Evolutionary conservation across 1,140 invertebrate genomes (phyloP), one percentile per base, ranked within the genome.

Genomic region (Drosophila neocordata): DNA sequence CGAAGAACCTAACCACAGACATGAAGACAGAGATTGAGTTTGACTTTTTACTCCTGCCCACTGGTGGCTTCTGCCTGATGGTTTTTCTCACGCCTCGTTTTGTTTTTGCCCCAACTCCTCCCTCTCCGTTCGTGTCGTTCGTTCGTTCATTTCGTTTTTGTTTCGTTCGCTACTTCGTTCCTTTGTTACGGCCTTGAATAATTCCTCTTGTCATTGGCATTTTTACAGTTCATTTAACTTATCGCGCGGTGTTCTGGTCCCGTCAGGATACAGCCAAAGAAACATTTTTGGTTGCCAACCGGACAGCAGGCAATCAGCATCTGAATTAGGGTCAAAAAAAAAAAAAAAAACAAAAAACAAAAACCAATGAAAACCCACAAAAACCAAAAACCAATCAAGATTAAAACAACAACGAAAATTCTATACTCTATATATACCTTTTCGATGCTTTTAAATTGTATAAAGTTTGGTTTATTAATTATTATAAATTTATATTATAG

Each of bases 141-240:
- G 18, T 55, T 59, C 61, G 73, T 71, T 58, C 59, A 6, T 31
- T 31, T 31, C 1, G 4, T 31, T 6, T 3, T 51, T n/a, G 24
- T 13, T 24, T 58, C 53, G 18, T 56, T 60, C 61, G 77, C 69
- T 58, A 63, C 7, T 24, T 24, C 22, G 22, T 24, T 24, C 22
- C 22, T 24, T 24, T 24, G 22, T 1, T 34, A 4, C 59, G 75
- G 69, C 78, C 78, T 87, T 87, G 83, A 87, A 87, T 72, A 63
- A 66, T 65, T 73, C 65, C 65, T 63, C 67, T 31, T 74, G 82
- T 77, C 83, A 82, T 87, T 88, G 83, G 64, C 71, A 84, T 81
- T 78, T 73, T 84, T 70, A 78, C 66, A 79, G 77, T 89, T 89
- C 84, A 89, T 81, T 89, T 88, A 84, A 84, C 84, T 84, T 71